Evolutionary conservation across 2,113 vertebrate species (phyloP).

Genomic region (Grallaria varia): DNA sequence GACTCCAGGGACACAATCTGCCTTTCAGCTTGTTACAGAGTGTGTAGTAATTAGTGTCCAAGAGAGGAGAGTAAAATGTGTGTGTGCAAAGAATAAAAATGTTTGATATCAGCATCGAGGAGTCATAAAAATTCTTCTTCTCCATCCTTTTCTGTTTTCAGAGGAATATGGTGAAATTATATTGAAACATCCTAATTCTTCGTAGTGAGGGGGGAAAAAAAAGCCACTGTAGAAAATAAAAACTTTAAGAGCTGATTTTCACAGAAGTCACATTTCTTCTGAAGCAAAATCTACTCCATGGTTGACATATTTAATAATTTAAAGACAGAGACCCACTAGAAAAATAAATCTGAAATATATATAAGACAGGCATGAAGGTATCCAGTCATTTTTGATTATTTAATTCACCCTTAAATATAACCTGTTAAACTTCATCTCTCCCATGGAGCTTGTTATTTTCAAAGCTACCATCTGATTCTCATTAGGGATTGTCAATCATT

Average conservation of each 20-base stretch:
- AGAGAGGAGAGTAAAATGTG: not conserved
- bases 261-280: not conserved
- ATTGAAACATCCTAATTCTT: not conserved
- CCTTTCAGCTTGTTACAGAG: not conserved
- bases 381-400: not conserved
- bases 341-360: not conserved
- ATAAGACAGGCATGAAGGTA: not conserved
- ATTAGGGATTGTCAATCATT: slow-evolving; percentile 4
- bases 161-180: not conserved
- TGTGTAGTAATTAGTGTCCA: not conserved
- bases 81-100: not conserved
- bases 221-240: not conserved
- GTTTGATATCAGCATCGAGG: not conserved
- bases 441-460: not conserved
- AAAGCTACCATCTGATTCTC: not conserved
- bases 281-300: not conserved
- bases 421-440: not conserved
- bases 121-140: not conserved
- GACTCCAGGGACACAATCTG: not conserved
- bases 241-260: not conserved
- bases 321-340: not conserved
- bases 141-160: not conserved
- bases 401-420: not conserved
- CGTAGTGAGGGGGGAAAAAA: not conserved
- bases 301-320: not conserved